Percentiles rank a stretch among this genome's conserved stretches.
These are phyloP conservation scores for Campylomormyrus tamandua DNA, from an alignment of 2,113 vertebrate genomes.

Conservation along the genomic window DNA sequence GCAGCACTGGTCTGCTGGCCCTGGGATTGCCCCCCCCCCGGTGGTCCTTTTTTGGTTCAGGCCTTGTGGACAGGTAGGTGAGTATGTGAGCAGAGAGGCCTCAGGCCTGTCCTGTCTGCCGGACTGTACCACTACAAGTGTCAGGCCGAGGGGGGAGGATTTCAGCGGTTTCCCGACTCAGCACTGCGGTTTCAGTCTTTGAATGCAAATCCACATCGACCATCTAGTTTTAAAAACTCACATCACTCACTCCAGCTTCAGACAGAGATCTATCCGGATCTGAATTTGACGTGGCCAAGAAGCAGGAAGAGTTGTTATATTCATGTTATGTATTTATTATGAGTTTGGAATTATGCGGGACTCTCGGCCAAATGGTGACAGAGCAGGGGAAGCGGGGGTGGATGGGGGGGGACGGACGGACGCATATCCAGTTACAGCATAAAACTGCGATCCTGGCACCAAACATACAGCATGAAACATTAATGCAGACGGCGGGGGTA, in stretches of 20 bases:
- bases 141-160: background rate
- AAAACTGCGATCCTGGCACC: background rate
- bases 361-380: background rate
- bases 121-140: background rate
- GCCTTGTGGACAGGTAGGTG: background rate
- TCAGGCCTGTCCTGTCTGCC: background rate
- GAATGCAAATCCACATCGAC: background rate
- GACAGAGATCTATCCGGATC: background rate
- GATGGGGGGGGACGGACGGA: background rate
- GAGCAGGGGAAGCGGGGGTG: background rate
- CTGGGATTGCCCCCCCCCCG: background rate
- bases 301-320: background rate
- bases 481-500: background rate
- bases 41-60: background rate
- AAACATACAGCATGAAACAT: background rate
- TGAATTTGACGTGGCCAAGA: background rate
- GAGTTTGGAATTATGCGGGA: background rate
- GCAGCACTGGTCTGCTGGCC: background rate
- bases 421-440: background rate
- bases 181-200: background rate
- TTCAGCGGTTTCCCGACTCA: background rate
- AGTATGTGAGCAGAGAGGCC: background rate
- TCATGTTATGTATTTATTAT: background rate
- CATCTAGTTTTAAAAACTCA: background rate
- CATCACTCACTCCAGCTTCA: background rate